Conservation (phyloP, 2,113 vertebrate genomes). For the Muscicapa adusta region DNA sequence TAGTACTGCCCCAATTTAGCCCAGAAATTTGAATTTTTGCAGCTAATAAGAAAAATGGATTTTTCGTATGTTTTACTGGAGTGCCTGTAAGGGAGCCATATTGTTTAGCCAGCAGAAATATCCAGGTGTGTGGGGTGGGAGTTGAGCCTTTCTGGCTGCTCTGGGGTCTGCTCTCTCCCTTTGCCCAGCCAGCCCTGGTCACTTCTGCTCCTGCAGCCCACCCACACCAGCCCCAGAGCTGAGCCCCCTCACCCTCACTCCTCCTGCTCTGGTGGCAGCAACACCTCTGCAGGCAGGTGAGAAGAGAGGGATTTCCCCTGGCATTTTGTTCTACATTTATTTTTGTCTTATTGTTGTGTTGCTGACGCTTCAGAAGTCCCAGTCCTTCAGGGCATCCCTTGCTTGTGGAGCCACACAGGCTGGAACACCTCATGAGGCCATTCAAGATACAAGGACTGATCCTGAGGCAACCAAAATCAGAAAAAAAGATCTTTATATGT, state of each 20-base stretch:
- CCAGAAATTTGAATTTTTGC: background rate
- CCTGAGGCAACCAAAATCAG: background rate
- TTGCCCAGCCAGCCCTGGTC: background rate
- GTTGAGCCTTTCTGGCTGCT: background rate
- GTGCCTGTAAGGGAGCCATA: background rate
- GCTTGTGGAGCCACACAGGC: background rate
- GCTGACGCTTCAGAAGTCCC: background rate
- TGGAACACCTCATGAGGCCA: background rate
- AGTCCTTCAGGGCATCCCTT: background rate
- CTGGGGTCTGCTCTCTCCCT: background rate
- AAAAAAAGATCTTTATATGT: background rate
- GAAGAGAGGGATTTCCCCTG: background rate
- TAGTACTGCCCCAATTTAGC: background rate
- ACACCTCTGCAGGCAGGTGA: background rate
- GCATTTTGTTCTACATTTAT: background rate
- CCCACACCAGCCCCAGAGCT: background rate
- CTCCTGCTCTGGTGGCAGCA: background rate
- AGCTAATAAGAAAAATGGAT: background rate
- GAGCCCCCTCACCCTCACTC: background rate
- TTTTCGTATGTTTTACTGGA: background rate
- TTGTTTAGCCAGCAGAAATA: background rate
- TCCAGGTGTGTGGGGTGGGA: background rate
- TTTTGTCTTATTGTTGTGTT: background rate
- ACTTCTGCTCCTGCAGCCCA: background rate
- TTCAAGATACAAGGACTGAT: background rate